These are phyloP conservation scores for Martes flavigula DNA, from an alignment of 2,797 vertebrate species.

Conservation along the genomic window DNA sequence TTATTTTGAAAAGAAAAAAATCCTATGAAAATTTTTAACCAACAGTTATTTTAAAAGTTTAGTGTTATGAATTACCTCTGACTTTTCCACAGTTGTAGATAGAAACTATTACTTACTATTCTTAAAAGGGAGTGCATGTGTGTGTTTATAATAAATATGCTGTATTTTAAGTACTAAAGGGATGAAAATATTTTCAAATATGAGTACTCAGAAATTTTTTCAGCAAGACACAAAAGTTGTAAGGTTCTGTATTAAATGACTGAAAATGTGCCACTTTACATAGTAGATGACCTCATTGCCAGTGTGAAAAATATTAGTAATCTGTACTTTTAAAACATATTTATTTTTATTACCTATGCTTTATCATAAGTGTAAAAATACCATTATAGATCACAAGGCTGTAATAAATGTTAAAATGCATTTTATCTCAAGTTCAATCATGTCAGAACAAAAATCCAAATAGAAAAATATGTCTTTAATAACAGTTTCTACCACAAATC, in stretches of 20 bases:
- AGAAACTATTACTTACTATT: background rate
- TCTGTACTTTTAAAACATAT: constrained; percentile 41
- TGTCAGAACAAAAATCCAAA: constrained; percentile 10
- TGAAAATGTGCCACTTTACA: background rate
- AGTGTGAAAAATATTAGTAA: constrained; percentile 54
- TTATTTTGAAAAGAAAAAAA: background rate
- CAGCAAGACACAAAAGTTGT: constrained; percentile 18
- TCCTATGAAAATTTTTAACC: background rate
- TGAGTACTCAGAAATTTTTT: constrained; percentile 53
- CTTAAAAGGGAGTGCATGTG: background rate
- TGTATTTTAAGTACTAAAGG: constrained; percentile 12
- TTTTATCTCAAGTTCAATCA: background rate
- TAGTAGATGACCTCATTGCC: constrained; percentile 53
- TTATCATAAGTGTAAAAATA: constrained; percentile 59
- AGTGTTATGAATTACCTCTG: background rate
- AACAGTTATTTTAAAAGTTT: background rate
- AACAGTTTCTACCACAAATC: constrained; percentile 42
- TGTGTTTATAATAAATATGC: background rate
- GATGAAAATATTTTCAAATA: background rate
- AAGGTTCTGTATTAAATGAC: constrained; percentile 23
- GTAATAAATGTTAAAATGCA: constrained; percentile 64
- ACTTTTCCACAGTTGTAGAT: background rate
- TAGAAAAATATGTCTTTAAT: constrained; percentile 66
- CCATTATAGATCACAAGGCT: constrained; percentile 52
- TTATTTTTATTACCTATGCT: constrained; percentile 52